Conservation (phyloP, 2,113 vertebrate species). For the Crotophaga sulcirostris region DNA sequence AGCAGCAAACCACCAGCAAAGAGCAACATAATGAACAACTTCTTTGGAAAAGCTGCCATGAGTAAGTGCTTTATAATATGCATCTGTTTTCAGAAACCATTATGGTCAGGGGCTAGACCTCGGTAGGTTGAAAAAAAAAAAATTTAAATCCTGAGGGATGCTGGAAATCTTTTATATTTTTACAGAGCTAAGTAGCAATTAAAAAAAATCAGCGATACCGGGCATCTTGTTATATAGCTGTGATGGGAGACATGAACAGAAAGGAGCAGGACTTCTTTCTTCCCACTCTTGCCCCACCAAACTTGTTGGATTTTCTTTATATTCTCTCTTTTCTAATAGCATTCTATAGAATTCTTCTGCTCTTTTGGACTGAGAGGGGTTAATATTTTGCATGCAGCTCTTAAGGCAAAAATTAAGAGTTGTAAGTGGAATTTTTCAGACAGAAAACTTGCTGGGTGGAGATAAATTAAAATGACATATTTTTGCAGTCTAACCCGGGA, state of each 20-base stretch:
- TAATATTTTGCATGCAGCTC: not conserved
- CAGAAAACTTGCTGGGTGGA: conserved; percentile 28
- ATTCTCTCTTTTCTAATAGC: not conserved
- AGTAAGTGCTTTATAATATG: conserved; percentile 78
- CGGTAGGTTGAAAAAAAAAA: not conserved
- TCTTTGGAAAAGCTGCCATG: conserved; percentile 87
- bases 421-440: conserved; percentile 33
- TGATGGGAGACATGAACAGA: not conserved
- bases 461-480: conserved; percentile 45
- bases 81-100: not conserved
- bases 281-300: rapidly evolving
- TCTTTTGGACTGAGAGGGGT: not conserved
- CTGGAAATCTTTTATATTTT: not conserved
- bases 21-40: conserved; percentile 80
- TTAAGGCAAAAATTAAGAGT: conserved; percentile 10
- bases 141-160: not conserved
- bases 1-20: conserved; percentile 82
- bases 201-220: not conserved
- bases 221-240: not conserved
- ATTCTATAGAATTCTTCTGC: not conserved
- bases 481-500: conserved; percentile 34
- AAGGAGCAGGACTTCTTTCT: not conserved
- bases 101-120: not conserved
- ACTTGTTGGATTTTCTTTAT: not conserved
- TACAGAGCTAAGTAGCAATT: not conserved